phyloP scores from a whole-genome alignment of 2,113 vertebrate species.

The Astur gentilis region DNA sequence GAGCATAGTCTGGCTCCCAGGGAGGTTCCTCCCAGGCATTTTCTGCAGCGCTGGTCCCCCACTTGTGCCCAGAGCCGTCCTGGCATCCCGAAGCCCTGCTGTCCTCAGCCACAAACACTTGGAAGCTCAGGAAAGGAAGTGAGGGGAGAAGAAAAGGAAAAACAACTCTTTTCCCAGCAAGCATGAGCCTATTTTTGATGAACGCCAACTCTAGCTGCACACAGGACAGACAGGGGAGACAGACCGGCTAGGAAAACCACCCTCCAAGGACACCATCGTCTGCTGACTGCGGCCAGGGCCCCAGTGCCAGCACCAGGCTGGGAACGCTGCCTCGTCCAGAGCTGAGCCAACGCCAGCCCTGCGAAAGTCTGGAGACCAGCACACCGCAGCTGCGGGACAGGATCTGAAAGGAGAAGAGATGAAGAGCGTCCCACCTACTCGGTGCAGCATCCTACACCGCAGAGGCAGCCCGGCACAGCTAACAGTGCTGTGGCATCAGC shows the following conservation, averaged over 20 bases:
- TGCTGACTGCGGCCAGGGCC: not conserved
- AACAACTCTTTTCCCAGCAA: not conserved
- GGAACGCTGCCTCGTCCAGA: not conserved
- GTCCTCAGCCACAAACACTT: not conserved
- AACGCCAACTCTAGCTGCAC: not conserved
- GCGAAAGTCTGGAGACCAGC: fast-evolving
- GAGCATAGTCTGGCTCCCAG: not conserved
- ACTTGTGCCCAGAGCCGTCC: not conserved
- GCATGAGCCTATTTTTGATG: not conserved
- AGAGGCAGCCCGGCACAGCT: fast-evolving
- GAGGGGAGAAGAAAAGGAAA: not conserved
- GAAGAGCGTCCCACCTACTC: not conserved
- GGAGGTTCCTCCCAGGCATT: not conserved
- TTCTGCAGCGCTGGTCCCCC: not conserved
- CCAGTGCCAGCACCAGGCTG: not conserved
- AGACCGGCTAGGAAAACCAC: not conserved
- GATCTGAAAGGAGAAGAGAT: not conserved
- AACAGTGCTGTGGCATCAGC: not conserved
- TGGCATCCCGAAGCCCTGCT: not conserved
- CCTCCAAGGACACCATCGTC: not conserved
- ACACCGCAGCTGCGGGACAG: fast-evolving
- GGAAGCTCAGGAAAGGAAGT: not conserved
- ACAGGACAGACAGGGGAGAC: not conserved
- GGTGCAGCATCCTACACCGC: fast-evolving
- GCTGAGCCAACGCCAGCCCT: not conserved